Base-by-base conservation (phyloP, 2,113 vertebrate species). In the Psammodynastes pulverulentus region DNA sequence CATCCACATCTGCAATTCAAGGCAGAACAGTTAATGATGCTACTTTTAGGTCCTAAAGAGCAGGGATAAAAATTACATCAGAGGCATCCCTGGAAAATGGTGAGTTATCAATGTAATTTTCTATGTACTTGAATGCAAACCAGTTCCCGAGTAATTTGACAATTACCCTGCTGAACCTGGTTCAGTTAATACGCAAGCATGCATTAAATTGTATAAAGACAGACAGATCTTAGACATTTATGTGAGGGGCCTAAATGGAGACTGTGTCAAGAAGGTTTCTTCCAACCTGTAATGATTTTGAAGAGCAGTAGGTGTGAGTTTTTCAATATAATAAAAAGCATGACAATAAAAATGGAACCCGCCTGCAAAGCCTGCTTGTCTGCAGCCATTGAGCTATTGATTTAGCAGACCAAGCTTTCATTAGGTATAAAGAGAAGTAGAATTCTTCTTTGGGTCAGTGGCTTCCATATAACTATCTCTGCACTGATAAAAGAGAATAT, bases 81-180 rank as follows among this genome's bases (percentile, higher is more conserved):
- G 79, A 93, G 53, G 93, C 84, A 90, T 52, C 49, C 91, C 1
- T 7, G 91, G 90, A 96, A 90, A 95, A 91, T 58, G 93, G 91
- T 93, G 92, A 95, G 84, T 95, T 95, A 91, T 93, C 93, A 91
- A 93, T 92, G 89, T 21, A 24, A 21, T 93, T 88, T 93, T 92
- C 91, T 62, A 92, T 93, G 48, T 72, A 94, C 87, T 92, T 93
- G 90, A 92, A 93, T 87, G 49, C 87, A 15, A 95, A 94, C 49
- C 90, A 62, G 90, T 89, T 96, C 67, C 88, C 43, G 51, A 93
- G 95, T 94, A 95, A 93, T 95, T 94, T 93, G 95, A 94, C 94
- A 94, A 95, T 96, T 96, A 93, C 95, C 10, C 89, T 95, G 96
- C 94, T 95, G 94, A 96, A 93, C 56, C 92, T 96, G 93, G 91